These are phyloP conservation scores for Ennomos erosarius DNA, from an alignment of 2,888 invertebrate species.

Conservation along the genomic window DNA sequence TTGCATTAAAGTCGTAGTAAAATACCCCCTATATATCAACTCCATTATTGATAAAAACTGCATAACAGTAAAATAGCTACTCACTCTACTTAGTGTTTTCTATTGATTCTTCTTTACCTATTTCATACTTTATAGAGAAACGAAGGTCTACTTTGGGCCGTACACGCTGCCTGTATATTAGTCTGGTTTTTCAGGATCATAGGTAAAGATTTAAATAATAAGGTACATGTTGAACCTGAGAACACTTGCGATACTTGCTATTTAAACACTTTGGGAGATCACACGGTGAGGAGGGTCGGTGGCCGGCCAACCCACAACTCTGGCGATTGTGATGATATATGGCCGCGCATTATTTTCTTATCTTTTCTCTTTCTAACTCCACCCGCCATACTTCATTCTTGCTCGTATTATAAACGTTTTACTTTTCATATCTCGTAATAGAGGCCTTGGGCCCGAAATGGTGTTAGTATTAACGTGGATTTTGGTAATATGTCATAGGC, in stretches of 20 bases:
- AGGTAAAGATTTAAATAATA: too few relatives aligned
- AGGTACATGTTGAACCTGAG: conserved; percentile 8
- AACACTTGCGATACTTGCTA: conserved; percentile 7
- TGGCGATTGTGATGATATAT: conserved; percentile 81
- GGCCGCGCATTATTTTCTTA: conserved; percentile 15
- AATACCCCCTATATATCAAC: too few relatives aligned
- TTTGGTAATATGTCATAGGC: conserved; percentile 71
- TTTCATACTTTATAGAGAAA: too few relatives aligned
- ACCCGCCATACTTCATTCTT: conserved; percentile 80
- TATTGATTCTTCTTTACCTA: too few relatives aligned
- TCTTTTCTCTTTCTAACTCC: conserved; percentile 82
- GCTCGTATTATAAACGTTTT: conserved; percentile 80
- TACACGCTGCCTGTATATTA: too few relatives aligned
- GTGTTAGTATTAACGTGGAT: conserved; percentile 75
- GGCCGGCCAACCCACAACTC: conserved; percentile 74
- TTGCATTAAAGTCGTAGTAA: too few relatives aligned
- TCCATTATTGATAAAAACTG: too few relatives aligned
- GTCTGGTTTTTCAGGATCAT: too few relatives aligned
- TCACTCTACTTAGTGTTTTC: too few relatives aligned
- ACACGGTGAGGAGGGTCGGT: conserved; percentile 74
- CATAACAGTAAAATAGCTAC: too few relatives aligned
- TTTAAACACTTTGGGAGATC: conserved; percentile 27
- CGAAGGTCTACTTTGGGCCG: too few relatives aligned
- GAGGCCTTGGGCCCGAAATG: conserved; percentile 65
- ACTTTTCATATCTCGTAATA: conserved; percentile 79